Conservation (phyloP, 2,113 vertebrate species). For the Parus major region DNA sequence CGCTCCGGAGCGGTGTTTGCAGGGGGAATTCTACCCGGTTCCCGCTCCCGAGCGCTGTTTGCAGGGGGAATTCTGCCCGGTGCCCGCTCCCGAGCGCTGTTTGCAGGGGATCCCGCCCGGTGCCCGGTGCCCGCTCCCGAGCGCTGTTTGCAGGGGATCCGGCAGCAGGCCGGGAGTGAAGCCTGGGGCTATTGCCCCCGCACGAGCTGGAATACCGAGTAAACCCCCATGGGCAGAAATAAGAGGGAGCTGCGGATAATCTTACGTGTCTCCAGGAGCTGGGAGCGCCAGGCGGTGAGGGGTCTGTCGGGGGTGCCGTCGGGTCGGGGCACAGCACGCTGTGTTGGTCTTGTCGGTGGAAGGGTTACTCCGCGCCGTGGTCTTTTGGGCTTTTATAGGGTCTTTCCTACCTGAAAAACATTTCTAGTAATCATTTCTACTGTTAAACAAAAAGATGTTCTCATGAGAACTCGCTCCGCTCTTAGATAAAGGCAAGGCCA, state of each 20-base stretch:
- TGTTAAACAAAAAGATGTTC: neutral
- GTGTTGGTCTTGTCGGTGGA: rapidly evolving
- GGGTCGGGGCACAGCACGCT: rapidly evolving
- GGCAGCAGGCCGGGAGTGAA: rapidly evolving
- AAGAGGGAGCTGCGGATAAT: rapidly evolving
- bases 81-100: neutral
- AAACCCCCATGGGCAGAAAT: neutral
- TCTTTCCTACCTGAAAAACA: neutral
- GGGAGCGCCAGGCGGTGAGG: neutral
- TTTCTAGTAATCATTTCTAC: neutral
- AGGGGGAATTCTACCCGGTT: neutral
- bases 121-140: neutral
- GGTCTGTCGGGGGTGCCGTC: neutral
- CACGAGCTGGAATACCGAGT: rapidly evolving
- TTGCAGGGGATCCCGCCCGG: rapidly evolving
- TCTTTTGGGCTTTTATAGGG: neutral
- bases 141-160: rapidly evolving
- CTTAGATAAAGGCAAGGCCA: neutral
- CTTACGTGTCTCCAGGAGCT: neutral
- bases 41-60: neutral
- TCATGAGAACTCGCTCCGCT: neutral
- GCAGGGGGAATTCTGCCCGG: neutral
- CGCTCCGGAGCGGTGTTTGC: neutral
- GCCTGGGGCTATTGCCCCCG: rapidly evolving
- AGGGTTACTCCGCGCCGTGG: rapidly evolving